Evolutionary conservation across 2,888 invertebrate species (phyloP).

Genomic region (Pollenia angustigena): DNA sequence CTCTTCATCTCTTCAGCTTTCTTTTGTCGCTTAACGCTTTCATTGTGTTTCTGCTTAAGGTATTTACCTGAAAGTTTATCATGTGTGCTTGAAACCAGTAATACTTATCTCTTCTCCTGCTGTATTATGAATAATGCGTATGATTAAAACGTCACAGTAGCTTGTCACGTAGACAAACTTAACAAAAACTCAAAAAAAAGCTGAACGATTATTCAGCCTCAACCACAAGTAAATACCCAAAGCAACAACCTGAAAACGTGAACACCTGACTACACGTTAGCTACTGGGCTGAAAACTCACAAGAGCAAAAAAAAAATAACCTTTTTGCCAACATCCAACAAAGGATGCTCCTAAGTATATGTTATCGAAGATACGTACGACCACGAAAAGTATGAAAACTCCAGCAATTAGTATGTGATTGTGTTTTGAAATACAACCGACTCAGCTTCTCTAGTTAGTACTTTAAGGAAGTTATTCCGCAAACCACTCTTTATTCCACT

Average conservation of each 20-base stretch:
- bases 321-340: constrained; percentile 41
- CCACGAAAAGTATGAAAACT: constrained; percentile 10
- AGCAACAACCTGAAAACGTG: constrained; percentile 46
- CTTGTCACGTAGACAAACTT: constrained; percentile 74
- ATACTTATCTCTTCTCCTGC: constrained; percentile 25
- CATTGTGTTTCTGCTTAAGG: not conserved
- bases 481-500: not conserved
- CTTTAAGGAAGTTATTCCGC: constrained; percentile 46
- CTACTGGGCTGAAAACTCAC: constrained; percentile 44
- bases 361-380: constrained; percentile 17
- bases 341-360: constrained; percentile 62
- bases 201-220: constrained; percentile 18
- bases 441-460: constrained; percentile 1
- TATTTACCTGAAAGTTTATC: constrained; percentile 34
- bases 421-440: constrained; percentile 16
- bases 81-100: constrained; percentile 43
- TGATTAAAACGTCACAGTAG: constrained; percentile 82
- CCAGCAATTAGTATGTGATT: constrained; percentile 65
- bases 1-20: not conserved
- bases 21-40: not conserved
- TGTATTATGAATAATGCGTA: constrained; percentile 80
- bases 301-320: not conserved
- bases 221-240: not conserved
- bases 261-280: constrained; percentile 61
- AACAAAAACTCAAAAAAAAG: constrained; percentile 1